Evolutionary conservation across 2,113 vertebrate species (phyloP).

Genomic region (Athene cunicularia): DNA sequence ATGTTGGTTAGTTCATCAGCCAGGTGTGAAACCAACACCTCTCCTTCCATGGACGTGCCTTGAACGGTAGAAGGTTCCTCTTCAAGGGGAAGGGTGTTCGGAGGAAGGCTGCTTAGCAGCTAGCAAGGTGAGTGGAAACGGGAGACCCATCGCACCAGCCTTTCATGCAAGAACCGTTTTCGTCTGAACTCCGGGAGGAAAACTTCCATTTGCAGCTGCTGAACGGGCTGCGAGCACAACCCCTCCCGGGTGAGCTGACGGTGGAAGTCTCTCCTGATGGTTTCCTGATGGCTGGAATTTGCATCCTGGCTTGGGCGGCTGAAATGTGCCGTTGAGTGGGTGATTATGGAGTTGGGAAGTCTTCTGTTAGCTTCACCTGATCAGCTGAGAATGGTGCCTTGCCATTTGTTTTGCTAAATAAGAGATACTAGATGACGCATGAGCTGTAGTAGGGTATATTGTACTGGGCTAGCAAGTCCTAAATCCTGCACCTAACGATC

Average conservation of each 20-base stretch:
- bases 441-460: not conserved
- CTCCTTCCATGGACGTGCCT: not conserved
- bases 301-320: not conserved
- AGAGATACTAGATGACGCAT: not conserved
- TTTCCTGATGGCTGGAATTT: not conserved
- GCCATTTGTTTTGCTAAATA: not conserved
- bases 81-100: not conserved
- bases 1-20: not conserved
- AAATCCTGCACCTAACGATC: not conserved
- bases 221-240: not conserved
- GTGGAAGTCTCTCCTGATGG: not conserved
- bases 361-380: not conserved
- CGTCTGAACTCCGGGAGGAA: not conserved
- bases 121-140: not conserved
- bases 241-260: not conserved
- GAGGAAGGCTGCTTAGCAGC: not conserved
- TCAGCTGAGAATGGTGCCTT: not conserved
- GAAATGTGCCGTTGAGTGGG: not conserved
- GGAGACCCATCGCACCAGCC: rapidly evolving
- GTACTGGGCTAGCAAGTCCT: not conserved
- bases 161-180: not conserved
- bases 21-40: not conserved
- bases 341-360: not conserved
- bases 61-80: not conserved
- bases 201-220: not conserved